phyloP scores from a whole-genome alignment of 2,888 invertebrate species.

The Hirtodrosophila histrioides region DNA sequence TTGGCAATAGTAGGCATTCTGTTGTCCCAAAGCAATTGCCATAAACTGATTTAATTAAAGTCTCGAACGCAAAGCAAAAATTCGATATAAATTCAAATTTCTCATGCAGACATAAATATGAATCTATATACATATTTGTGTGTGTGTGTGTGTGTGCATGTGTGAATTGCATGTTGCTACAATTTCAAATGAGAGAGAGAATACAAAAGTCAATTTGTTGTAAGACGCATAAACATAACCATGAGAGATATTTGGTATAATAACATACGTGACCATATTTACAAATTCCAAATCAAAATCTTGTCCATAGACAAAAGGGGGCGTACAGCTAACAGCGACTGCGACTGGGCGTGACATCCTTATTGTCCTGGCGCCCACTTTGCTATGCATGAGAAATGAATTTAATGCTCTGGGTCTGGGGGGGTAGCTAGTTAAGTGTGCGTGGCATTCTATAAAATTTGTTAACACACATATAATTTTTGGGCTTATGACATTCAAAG shows the following conservation, averaged over 20 bases:
- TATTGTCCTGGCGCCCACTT: slow-evolving; percentile 53
- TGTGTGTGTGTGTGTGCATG: slow-evolving; percentile 19
- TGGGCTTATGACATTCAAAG: slow-evolving; percentile 45
- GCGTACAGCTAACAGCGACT: background rate
- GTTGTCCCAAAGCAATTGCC: slow-evolving; percentile 43
- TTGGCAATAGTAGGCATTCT: slow-evolving; percentile 34
- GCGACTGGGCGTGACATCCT: slow-evolving; percentile 15
- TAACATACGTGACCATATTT: slow-evolving; percentile 80
- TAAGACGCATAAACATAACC: slow-evolving; percentile 72
- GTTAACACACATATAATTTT: slow-evolving; percentile 68
- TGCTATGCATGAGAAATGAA: slow-evolving; percentile 69
- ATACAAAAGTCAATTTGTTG: slow-evolving; percentile 77
- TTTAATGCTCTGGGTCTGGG: slow-evolving; percentile 35
- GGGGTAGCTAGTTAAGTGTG: slow-evolving; percentile 24
- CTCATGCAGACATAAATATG: slow-evolving; percentile 13
- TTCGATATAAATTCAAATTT: slow-evolving; percentile 78
- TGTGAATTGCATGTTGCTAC: slow-evolving; percentile 49
- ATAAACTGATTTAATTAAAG: slow-evolving; percentile 72
- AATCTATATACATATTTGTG: slow-evolving; percentile 8
- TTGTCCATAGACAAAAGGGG: slow-evolving; percentile 34
- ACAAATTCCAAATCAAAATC: slow-evolving; percentile 77
- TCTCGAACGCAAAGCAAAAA: slow-evolving; percentile 39
- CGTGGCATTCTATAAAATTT: slow-evolving; percentile 57
- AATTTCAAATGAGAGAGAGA: slow-evolving; percentile 57
- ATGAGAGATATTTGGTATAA: slow-evolving; percentile 76